phyloP scores from a whole-genome alignment of 2,797 vertebrate species.

The Myotis pilosus region DNA sequence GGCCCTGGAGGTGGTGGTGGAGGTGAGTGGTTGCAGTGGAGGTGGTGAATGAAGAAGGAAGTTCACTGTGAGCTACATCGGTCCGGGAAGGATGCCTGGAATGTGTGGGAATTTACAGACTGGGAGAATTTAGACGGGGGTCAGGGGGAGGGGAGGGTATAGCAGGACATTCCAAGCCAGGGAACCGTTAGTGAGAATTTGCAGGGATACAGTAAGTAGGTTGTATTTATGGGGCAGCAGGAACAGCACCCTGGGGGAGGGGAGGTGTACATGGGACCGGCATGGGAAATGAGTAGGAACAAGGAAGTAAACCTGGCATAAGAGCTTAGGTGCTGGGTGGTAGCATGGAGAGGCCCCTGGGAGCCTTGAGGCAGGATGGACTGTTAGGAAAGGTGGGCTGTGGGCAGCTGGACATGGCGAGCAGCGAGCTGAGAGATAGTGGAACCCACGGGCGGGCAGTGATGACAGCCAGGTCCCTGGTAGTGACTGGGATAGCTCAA shows the following conservation, averaged over 20 bases:
- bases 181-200: too few species aligned
- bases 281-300: not conserved
- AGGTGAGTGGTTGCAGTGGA: not conserved
- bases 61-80: not conserved
- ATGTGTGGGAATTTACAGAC: not conserved
- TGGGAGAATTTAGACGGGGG: not conserved
- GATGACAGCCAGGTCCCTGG: too few species aligned
- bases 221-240: not conserved
- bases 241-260: not conserved
- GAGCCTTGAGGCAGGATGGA: not conserved
- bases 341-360: not conserved
- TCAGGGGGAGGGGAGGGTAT: too few species aligned
- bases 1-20: not conserved
- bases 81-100: not conserved
- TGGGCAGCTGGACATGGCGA: not conserved
- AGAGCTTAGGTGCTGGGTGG: not conserved
- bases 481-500: not conserved
- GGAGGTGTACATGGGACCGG: not conserved
- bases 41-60: not conserved
- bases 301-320: not conserved
- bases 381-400: not conserved
- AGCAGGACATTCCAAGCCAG: not conserved
- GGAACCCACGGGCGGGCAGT: rapidly evolving
- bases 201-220: not conserved
- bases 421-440: not conserved